Percentiles rank a stretch among this genome's conserved stretches.
These are phyloP conservation scores for Drosophila pegasa DNA, from an alignment of 2,888 invertebrate genomes.

Conservation along the genomic window DNA sequence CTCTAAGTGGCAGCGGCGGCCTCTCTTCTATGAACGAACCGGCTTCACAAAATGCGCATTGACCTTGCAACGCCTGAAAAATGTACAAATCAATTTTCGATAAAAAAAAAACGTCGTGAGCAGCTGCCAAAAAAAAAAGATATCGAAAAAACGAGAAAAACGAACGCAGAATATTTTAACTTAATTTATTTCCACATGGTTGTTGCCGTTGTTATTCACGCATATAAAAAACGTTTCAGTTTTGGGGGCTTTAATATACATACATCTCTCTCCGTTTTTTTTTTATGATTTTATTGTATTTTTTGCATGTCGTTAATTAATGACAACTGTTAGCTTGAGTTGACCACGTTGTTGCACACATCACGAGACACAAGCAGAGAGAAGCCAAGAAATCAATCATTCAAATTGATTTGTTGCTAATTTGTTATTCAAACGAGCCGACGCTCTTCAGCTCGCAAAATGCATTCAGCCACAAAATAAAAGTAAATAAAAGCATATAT, in stretches of 20 bases:
- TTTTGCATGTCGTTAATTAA: constrained; percentile 73
- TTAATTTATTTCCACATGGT: constrained; percentile 70
- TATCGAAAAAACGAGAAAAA: constrained; percentile 47
- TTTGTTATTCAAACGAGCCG: constrained; percentile 73
- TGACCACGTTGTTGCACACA: constrained; percentile 59
- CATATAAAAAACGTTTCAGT: constrained; percentile 22
- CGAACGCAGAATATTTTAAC: constrained; percentile 75
- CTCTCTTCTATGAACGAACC: constrained; percentile 34
- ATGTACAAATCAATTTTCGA: constrained; percentile 48
- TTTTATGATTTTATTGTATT: constrained; percentile 20
- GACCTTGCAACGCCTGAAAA: constrained; percentile 64
- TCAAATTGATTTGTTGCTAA: constrained; percentile 77
- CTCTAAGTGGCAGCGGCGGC: constrained; percentile 14
- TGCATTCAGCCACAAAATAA: constrained; percentile 49
- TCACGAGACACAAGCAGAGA: constrained; percentile 54
- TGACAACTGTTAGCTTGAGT: constrained; percentile 55
- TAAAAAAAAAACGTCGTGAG: constrained; percentile 33
- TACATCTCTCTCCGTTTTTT: constrained; percentile 10
- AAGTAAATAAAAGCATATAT: constrained; percentile 31
- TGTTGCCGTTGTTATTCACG: constrained; percentile 16
- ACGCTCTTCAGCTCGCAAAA: constrained; percentile 43
- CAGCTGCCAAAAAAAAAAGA: constrained; percentile 54
- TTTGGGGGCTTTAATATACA: constrained; percentile 21
- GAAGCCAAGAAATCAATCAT: constrained; percentile 76
- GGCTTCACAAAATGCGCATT: constrained; percentile 56